Base-by-base conservation (phyloP, 2,113 vertebrate species). In the Condylura cristata region DNA sequence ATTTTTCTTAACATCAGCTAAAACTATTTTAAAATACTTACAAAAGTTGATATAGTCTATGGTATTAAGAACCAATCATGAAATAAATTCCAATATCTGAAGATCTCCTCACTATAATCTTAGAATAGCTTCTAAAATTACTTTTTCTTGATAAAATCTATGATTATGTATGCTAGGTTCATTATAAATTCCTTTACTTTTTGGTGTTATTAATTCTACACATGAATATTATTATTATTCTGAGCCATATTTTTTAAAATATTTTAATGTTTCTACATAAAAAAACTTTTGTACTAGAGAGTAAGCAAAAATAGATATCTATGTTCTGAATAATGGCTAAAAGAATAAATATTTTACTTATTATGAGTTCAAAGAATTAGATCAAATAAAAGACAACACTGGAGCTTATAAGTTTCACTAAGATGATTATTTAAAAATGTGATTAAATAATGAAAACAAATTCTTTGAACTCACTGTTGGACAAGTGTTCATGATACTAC, bases 171-270 rank as follows among this genome's bases (percentile, higher is more conserved):
- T 17, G 71, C 28, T 72, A 92, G 87, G 48, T 90, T 70, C 12
- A 91, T 75, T 41, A 92, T n/a, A 79, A 80, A 78, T n/a, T 81
- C 2, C 80, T 74, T 75, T 87, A 83, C 74, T 95, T 83, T 89
- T 10, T 82, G 12, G 16, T 79, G 12, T 93, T 95, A 66, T 78
- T 84, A 95, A 91, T 93, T n/a, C 66, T 68, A 44, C 18, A 81
- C 34, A 87, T 32, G 3, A 32, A 78, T 58, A 1, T 48, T 92
- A 81, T 48, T 92, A 81, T 72, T 89, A 82, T 65, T 74, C 68
- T 95, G 53, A 81, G 56, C 12, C 11, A 93, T 11, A 84, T 56
- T 8, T 65, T 74, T 34, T 22, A 18, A 81, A 95, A 92, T 41
- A 71, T 8, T 17, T 83, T 26, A 78, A 46, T 10, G 4, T 44